phyloP scores from a whole-genome alignment of 2,113 vertebrate species.

The Saimiri boliviensis region DNA sequence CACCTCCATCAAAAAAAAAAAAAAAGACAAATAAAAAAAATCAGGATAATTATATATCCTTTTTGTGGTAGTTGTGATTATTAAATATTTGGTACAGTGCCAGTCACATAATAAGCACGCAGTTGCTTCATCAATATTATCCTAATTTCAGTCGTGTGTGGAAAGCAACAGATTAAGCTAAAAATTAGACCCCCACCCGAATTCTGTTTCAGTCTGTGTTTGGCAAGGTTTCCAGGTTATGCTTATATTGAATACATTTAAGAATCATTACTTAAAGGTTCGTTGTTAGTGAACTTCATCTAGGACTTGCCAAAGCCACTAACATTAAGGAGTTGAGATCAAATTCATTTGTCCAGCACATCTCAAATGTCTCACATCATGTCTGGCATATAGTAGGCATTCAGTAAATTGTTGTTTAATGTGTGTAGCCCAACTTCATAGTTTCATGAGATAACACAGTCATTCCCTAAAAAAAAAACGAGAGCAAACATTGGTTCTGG shows the following conservation, averaged over 20 bases:
- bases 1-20: too few relatives aligned
- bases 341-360: neutral
- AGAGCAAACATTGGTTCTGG: neutral
- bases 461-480: neutral
- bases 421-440: neutral
- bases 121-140: neutral
- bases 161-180: neutral
- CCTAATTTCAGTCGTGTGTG: neutral
- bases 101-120: neutral
- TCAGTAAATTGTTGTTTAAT: neutral
- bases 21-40: too few relatives aligned
- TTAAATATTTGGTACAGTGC: neutral
- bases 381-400: neutral
- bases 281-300: neutral
- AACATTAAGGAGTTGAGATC: neutral
- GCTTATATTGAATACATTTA: neutral
- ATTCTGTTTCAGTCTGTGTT: neutral
- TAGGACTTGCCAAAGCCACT: neutral
- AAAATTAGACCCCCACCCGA: neutral
- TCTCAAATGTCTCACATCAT: neutral
- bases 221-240: neutral
- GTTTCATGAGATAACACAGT: neutral
- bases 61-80: neutral
- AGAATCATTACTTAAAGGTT: neutral
- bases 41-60: neutral